Evolutionary conservation across 2,113 vertebrate genomes (phyloP).

Genomic region (Cottus gobio): DNA sequence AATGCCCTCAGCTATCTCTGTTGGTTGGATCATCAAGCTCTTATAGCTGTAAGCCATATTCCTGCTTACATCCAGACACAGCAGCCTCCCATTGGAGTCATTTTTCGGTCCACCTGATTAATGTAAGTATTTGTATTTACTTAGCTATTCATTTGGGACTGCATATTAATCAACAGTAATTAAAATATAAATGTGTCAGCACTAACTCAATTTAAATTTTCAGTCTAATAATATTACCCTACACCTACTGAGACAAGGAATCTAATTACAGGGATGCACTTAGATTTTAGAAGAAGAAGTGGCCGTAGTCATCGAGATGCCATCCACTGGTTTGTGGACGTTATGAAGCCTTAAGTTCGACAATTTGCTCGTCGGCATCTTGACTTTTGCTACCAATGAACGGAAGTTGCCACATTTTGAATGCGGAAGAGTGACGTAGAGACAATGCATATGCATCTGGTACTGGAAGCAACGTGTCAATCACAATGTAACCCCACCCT

Average conservation of each 20-base stretch:
- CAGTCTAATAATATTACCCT: neutral
- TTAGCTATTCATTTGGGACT: neutral
- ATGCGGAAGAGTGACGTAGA: too few relatives aligned
- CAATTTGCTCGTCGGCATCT: too few relatives aligned
- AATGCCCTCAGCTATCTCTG: neutral
- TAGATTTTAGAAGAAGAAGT: neutral
- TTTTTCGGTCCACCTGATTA: neutral
- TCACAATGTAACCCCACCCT: too few relatives aligned
- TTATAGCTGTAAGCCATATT: neutral
- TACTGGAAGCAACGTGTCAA: too few relatives aligned
- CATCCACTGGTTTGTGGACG: too few relatives aligned
- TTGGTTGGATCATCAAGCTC: neutral
- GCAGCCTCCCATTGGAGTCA: neutral
- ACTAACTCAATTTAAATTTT: constrained; percentile 9
- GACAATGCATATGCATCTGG: too few relatives aligned
- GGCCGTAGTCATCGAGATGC: too few relatives aligned
- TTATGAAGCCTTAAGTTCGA: too few relatives aligned
- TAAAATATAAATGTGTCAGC: neutral
- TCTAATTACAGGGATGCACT: neutral
- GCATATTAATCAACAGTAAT: constrained; percentile 31
- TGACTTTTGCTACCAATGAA: too few relatives aligned
- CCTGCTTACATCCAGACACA: neutral
- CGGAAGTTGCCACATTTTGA: too few relatives aligned
- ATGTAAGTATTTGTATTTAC: neutral
- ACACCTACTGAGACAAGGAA: neutral